phyloP scores from a whole-genome alignment of 1,140 invertebrate genomes.

The Ganaspis sp. region DNA sequence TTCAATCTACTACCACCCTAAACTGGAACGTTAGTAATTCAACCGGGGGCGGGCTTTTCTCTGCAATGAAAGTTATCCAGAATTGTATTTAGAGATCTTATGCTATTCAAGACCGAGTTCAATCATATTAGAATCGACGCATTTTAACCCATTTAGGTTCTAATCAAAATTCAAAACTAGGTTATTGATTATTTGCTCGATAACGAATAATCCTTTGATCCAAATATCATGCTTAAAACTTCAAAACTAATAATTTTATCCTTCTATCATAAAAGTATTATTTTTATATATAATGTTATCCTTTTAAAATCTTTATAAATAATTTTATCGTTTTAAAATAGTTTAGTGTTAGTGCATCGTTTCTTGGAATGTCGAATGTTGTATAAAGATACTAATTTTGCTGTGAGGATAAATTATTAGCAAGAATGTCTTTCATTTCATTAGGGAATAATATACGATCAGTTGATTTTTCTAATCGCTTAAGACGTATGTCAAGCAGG shows the following conservation, averaged over 20 bases:
- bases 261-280: no score
- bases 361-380: no score
- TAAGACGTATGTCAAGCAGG: slow-evolving; percentile 2
- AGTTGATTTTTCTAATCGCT: slow-evolving; percentile 8
- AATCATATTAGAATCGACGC: not conserved
- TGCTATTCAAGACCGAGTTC: not conserved
- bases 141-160: not conserved
- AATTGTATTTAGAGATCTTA: not conserved
- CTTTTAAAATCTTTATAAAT: no score
- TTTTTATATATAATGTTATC: no score
- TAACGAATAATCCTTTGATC: no score
- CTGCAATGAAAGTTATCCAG: not conserved
- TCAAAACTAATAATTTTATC: no score
- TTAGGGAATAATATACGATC: not conserved
- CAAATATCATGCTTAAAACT: no score
- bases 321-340: no score
- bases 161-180: not conserved
- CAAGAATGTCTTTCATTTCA: not conserved
- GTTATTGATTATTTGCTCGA: not conserved
- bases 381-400: no score
- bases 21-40: slow-evolving; percentile 71
- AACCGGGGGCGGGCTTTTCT: slow-evolving; percentile 39
- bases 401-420: not conserved
- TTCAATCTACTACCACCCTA: slow-evolving; percentile 45
- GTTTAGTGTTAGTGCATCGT: no score